Percentiles rank a stretch among this genome's conserved stretches.
These are phyloP conservation scores for Spheniscus humboldti DNA, from an alignment of 2,797 vertebrate genomes.

Conservation along the genomic window DNA sequence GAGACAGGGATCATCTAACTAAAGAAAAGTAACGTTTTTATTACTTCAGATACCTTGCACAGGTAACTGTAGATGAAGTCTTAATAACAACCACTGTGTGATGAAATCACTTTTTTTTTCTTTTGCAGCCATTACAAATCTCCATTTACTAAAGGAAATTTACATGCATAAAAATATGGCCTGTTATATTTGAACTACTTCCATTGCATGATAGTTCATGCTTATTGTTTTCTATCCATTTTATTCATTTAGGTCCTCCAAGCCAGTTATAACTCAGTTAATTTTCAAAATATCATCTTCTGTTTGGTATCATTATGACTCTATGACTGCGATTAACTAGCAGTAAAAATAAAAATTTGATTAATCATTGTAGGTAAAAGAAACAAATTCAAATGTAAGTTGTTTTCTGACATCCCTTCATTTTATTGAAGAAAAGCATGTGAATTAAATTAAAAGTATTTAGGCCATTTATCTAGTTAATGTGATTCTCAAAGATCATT, in stretches of 20 bases:
- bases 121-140: neutral
- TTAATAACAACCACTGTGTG: neutral
- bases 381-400: slow-evolving; percentile 21
- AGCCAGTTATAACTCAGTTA: slow-evolving; percentile 8
- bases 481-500: slow-evolving; percentile 30
- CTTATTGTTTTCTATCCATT: neutral
- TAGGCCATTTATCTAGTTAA: slow-evolving; percentile 15
- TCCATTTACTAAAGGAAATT: neutral
- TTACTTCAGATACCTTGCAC: neutral
- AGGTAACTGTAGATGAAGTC: neutral
- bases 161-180: neutral
- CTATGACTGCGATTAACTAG: neutral
- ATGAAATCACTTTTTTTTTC: neutral
- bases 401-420: slow-evolving; percentile 12
- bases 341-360: slow-evolving; percentile 10
- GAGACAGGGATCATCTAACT: neutral
- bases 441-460: slow-evolving; percentile 50
- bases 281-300: neutral
- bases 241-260: neutral
- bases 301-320: neutral
- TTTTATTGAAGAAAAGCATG: slow-evolving; percentile 14
- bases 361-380: neutral
- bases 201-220: neutral
- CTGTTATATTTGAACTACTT: neutral
- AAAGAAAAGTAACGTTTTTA: neutral